Evolutionary conservation across 2,888 invertebrate species (phyloP).

Genomic region (Drosophila fulvimacula): DNA sequence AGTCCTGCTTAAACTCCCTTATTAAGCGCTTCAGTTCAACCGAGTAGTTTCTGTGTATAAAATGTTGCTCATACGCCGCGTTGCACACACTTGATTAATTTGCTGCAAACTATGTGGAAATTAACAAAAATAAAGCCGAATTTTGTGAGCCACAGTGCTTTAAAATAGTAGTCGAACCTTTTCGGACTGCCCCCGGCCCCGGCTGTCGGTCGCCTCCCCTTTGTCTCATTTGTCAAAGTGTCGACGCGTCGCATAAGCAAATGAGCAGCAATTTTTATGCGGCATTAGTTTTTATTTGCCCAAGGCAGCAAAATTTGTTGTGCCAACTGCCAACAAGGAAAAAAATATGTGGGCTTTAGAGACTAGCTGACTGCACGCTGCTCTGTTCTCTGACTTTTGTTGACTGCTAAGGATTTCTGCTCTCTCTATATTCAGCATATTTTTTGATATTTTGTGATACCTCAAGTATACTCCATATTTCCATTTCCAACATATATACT

Average conservation of each 20-base stretch:
- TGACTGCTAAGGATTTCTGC: too few relatives aligned
- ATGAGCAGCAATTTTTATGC: constrained; percentile 69
- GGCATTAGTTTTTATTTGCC: constrained; percentile 64
- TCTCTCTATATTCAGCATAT: too few relatives aligned
- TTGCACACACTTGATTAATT: constrained; percentile 63
- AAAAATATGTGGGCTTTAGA: not conserved
- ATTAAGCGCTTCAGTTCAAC: constrained; percentile 29
- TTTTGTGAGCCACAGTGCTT: constrained; percentile 2
- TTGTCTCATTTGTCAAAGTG: constrained; percentile 70
- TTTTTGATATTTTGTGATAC: too few relatives aligned
- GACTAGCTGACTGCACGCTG: not conserved
- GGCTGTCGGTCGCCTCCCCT: not conserved
- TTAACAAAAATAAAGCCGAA: constrained; percentile 5
- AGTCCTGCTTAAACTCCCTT: constrained; percentile 16
- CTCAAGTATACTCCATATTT: not conserved
- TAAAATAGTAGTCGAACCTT: constrained; percentile 9
- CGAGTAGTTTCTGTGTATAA: not conserved
- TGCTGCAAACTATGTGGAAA: constrained; percentile 46
- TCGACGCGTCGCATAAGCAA: constrained; percentile 51
- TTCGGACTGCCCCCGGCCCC: constrained; percentile 2
- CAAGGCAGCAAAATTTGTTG: constrained; percentile 44
- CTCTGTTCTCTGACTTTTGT: too few relatives aligned
- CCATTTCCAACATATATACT: not conserved
- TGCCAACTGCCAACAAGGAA: constrained; percentile 10
- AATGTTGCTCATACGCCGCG: constrained; percentile 37